A percentile compares a stretch with the other conserved stretches of the same genome.
Conservation (phyloP, 2,888 invertebrate genomes). For the Cephus pulcher region DNA sequence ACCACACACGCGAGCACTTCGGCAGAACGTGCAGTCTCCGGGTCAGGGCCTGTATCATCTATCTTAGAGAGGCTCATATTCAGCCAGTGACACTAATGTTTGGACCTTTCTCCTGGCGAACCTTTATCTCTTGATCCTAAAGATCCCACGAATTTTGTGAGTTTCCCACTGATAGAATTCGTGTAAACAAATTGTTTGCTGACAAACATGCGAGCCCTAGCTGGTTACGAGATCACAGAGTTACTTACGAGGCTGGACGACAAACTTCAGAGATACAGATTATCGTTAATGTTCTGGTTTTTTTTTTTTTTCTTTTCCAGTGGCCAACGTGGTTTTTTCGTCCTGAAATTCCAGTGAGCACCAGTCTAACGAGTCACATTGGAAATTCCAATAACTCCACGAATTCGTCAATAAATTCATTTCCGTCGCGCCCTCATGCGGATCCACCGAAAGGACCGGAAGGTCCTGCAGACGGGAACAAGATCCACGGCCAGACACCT, state of each 20-base stretch:
- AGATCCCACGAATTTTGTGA: background rate
- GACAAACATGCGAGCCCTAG: conserved; percentile 18
- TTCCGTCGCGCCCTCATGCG: conserved; percentile 39
- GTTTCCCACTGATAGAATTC: background rate
- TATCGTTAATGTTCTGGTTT: conserved; percentile 5
- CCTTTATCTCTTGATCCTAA: conserved; percentile 33
- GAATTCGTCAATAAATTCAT: conserved; percentile 28
- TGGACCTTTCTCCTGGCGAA: conserved; percentile 33
- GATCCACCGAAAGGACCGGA: conserved; percentile 44
- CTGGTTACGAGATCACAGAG: background rate
- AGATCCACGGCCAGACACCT: conserved; percentile 60
- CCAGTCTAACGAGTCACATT: conserved; percentile 38
- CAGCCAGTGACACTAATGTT: conserved; percentile 56
- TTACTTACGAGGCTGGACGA: background rate
- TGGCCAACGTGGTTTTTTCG: conserved; percentile 59
- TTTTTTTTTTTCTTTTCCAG: conserved; percentile 42
- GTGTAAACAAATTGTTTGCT: conserved; percentile 20
- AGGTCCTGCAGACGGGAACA: conserved; percentile 41
- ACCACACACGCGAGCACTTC: conserved; percentile 51
- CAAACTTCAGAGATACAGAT: background rate
- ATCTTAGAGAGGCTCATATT: conserved; percentile 56
- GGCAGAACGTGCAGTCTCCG: conserved; percentile 13
- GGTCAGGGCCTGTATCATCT: conserved; percentile 53
- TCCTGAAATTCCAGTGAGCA: conserved; percentile 51
- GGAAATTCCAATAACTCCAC: conserved; percentile 33